Base-by-base conservation (phyloP, 2,888 invertebrate genomes). In the Caenorhabditis imperialis region DNA sequence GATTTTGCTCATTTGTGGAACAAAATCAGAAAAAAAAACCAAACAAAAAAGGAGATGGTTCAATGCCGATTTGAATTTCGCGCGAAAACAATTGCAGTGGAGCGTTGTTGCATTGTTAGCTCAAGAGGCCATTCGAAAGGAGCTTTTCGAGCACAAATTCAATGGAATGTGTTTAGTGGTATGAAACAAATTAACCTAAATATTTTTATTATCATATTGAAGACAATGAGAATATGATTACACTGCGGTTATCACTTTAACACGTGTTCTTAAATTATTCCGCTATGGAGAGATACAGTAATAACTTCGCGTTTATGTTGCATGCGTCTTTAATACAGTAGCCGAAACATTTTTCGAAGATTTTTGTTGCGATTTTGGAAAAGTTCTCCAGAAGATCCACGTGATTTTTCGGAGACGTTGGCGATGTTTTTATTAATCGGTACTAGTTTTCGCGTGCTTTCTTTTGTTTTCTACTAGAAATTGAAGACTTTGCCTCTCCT, bases 101-200 rank as follows among this genome's bases (percentile, higher is more conserved):
- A 22, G 63, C 63, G 48, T 42, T 27, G 22, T 42, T 65, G 63
- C 55, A 62, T 45, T 53, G n/a, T 42, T 37, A 6, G 20, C 20
- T n/a, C n/a, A n/a, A n/a, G n/a, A n/a, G n/a, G n/a, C n/a, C n/a
- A n/a, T n/a, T n/a, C n/a, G n/a, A n/a, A n/a, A n/a, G n/a, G n/a
- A n/a, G n/a, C n/a, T n/a, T n/a, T n/a, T n/a, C n/a, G 30, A 30
- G 14, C 7, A 6, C 14, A 48, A 25, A 48, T 50, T 27, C 16
- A 33, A 50, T 18, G 8, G n/a, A n/a, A n/a, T n/a, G n/a, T n/a
- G n/a, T n/a, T n/a, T n/a, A n/a, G n/a, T n/a, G n/a, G n/a, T n/a
- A n/a, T n/a, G n/a, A n/a, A n/a, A n/a, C n/a, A n/a, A n/a, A n/a
- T n/a, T n/a, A n/a, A n/a, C n/a, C n/a, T n/a, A n/a, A n/a, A n/a